These are phyloP conservation scores for Platorchestia sp. DNA, from an alignment of 1,140 invertebrate genomes.

Conservation along the genomic window DNA sequence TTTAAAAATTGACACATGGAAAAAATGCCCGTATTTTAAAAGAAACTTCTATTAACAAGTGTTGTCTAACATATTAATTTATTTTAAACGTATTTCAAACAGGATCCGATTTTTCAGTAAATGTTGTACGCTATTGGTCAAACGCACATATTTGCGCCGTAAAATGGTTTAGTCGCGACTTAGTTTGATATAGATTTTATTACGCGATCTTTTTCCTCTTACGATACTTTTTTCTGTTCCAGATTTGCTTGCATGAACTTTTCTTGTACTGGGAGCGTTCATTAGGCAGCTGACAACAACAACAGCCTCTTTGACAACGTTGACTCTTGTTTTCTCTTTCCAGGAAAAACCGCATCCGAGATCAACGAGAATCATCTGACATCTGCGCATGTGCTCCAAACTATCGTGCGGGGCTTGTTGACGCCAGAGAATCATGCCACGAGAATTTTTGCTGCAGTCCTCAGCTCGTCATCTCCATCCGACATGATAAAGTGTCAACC, in stretches of 20 bases:
- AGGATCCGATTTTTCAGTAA: no score
- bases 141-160: no score
- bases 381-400: neutral
- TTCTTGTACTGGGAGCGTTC: neutral
- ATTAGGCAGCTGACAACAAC: neutral
- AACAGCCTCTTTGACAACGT: neutral
- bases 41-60: no score
- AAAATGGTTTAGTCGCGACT: no score
- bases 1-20: no score
- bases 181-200: no score
- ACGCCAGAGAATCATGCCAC: constrained; percentile 45
- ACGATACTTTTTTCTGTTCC: neutral
- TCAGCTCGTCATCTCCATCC: constrained; percentile 31
- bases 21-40: no score
- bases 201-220: no score
- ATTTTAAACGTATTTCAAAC: no score
- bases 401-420: neutral
- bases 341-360: neutral
- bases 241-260: neutral
- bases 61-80: no score
- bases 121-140: no score
- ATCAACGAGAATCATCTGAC: neutral
- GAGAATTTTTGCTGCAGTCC: constrained; percentile 29
- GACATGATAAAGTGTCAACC: constrained; percentile 49
- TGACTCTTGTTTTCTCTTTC: neutral